Percentiles rank a stretch among this genome's conserved stretches.
These are phyloP conservation scores for Neuroscelio doddi DNA, from an alignment of 2,888 invertebrate genomes.

Conservation along the genomic window DNA sequence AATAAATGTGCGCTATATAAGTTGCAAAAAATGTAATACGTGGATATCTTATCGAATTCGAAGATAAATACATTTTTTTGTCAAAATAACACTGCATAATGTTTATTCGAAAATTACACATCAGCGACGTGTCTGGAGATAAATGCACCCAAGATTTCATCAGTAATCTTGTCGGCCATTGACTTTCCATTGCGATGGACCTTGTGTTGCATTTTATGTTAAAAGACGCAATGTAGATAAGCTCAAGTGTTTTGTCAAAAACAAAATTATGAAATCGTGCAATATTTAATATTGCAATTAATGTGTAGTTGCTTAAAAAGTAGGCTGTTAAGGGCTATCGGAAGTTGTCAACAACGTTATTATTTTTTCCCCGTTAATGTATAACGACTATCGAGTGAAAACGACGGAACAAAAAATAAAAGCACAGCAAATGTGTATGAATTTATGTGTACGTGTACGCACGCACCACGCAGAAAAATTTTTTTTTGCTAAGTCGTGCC, in stretches of 20 bases:
- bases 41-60: slow-evolving; percentile 21
- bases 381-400: no score
- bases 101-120: slow-evolving; percentile 33
- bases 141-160: slow-evolving; percentile 42
- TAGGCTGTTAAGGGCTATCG: no score
- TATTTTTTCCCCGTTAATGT: no score
- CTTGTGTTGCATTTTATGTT: slow-evolving; percentile 26
- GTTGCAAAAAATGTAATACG: slow-evolving; percentile 5
- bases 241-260: slow-evolving; percentile 3
- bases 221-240: slow-evolving; percentile 2
- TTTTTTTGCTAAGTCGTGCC: no score
- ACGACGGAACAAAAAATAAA: neutral
- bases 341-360: no score
- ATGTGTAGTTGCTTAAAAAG: neutral
- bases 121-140: slow-evolving; percentile 45
- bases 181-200: slow-evolving; percentile 29
- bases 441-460: no score
- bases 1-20: neutral
- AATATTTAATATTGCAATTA: neutral
- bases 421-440: no score
- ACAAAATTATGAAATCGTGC: no score
- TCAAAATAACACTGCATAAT: slow-evolving; percentile 30
- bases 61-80: slow-evolving; percentile 23
- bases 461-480: no score
- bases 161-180: slow-evolving; percentile 39